Evolutionary conservation across 2,888 invertebrate species (phyloP).

Genomic region (Alloplasta piceator): DNA sequence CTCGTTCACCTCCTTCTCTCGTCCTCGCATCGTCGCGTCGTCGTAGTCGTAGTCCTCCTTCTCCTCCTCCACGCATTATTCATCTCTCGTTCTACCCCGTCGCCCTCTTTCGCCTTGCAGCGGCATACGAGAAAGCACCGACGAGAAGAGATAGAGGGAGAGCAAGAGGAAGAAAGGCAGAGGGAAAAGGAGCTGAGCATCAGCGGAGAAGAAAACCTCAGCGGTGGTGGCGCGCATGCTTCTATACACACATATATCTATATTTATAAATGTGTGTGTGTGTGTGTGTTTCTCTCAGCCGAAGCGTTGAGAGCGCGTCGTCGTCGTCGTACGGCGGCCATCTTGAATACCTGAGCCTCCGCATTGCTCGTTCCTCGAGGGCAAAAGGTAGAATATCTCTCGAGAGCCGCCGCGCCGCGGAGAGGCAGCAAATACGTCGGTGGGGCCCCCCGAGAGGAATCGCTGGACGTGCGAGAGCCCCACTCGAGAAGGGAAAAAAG

Average conservation of each 20-base stretch:
- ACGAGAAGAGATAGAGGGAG: constrained; percentile 23
- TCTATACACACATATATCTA: too few relatives aligned
- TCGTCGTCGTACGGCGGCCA: constrained; percentile 77
- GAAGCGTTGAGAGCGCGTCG: constrained; percentile 27
- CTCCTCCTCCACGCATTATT: constrained; percentile 78
- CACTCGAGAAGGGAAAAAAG: constrained; percentile 44
- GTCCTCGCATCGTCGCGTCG: constrained; percentile 65
- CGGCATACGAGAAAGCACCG: constrained; percentile 3
- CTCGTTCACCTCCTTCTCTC: constrained; percentile 44
- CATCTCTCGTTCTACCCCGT: constrained; percentile 74
- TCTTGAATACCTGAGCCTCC: constrained; percentile 84
- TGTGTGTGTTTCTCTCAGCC: too few relatives aligned
- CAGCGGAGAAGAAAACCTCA: constrained; percentile 44
- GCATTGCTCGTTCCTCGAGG: constrained; percentile 83
- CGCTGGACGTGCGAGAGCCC: constrained; percentile 28
- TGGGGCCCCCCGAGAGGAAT: constrained; percentile 39
- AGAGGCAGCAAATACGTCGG: constrained; percentile 71
- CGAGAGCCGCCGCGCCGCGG: constrained; percentile 69
- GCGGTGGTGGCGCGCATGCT: constrained; percentile 42
- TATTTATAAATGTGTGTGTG: too few relatives aligned
- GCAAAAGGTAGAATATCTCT: constrained; percentile 83
- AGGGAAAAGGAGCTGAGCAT: constrained; percentile 47
- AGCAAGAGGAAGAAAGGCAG: constrained; percentile 40
- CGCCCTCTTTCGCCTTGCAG: constrained; percentile 49
- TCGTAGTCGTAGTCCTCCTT: constrained; percentile 71